These are phyloP conservation scores for Eupleurogrammus muticus DNA, from an alignment of 2,797 vertebrate genomes.

Conservation along the genomic window DNA sequence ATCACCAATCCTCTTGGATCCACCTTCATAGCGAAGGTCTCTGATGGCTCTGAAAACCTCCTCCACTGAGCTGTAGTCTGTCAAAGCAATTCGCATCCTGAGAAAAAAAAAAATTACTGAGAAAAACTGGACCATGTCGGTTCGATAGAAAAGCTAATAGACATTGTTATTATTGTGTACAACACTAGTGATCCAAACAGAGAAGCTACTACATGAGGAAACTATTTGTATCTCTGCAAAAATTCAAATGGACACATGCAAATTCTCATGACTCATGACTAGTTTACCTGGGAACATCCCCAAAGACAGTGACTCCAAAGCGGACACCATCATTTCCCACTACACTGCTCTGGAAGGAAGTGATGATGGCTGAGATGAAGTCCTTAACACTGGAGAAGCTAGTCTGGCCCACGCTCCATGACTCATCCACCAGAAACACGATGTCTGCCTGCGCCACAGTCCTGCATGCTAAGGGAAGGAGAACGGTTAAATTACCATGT, in stretches of 20 bases:
- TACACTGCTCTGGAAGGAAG: conserved; percentile 78
- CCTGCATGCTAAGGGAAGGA: conserved; percentile 82
- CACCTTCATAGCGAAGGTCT: conserved; percentile 81
- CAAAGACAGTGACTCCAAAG: conserved; percentile 89
- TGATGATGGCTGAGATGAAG: conserved; percentile 82
- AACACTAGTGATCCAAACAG: too few species aligned
- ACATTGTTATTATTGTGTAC: not conserved
- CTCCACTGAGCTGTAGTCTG: conserved; percentile 81
- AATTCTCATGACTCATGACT: not conserved
- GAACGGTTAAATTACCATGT: not conserved
- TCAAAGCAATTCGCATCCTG: conserved; percentile 87
- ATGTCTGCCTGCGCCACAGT: conserved; percentile 85
- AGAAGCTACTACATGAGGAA: not conserved
- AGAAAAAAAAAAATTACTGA: conserved; percentile 10
- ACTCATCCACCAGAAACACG: conserved; percentile 89
- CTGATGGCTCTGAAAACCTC: conserved; percentile 82
- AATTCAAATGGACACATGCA: not conserved
- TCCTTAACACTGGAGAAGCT: conserved; percentile 83
- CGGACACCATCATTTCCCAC: conserved; percentile 85
- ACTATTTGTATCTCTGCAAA: not conserved
- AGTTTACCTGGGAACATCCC: conserved; percentile 85
- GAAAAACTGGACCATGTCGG: conserved; percentile 14
- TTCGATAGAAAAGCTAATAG: not conserved
- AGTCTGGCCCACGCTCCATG: conserved; percentile 78
- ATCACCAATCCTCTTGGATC: conserved; percentile 82